Conservation (phyloP, 2,888 invertebrate species). For the Lottia gigantea region DNA sequence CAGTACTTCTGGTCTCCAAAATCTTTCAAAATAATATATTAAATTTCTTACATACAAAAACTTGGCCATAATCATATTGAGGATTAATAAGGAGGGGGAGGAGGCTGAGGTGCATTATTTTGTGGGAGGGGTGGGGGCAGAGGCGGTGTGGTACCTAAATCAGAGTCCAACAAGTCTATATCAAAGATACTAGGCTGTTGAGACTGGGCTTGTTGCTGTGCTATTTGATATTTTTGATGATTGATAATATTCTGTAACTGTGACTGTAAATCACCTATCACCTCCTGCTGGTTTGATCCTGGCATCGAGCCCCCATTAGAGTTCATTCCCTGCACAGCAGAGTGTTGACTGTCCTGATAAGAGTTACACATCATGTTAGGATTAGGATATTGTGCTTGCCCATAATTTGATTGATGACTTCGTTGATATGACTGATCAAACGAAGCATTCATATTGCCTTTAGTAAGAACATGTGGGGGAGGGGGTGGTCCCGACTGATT, state of each 20-base stretch:
- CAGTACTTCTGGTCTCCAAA: slow-evolving; percentile 8
- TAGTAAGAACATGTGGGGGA: slow-evolving; percentile 10
- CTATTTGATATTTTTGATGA: slow-evolving; percentile 21
- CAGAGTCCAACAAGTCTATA: neutral
- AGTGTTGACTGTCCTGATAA: neutral
- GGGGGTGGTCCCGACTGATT: slow-evolving; percentile 11
- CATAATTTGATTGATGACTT: neutral
- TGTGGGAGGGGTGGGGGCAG: slow-evolving; percentile 36
- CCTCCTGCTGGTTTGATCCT: slow-evolving; percentile 16
- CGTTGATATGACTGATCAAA: neutral
- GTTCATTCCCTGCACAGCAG: slow-evolving; percentile 8
- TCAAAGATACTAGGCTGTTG: slow-evolving; percentile 12
- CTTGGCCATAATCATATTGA: slow-evolving; percentile 10
- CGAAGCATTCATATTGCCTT: neutral
- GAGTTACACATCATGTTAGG: neutral
- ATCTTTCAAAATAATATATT: slow-evolving; percentile 20
- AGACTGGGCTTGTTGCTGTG: slow-evolving; percentile 14
- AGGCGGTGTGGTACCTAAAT: slow-evolving; percentile 27
- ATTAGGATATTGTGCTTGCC: neutral
- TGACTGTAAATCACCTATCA: slow-evolving; percentile 21
- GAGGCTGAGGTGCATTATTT: slow-evolving; percentile 32
- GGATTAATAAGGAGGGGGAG: slow-evolving; percentile 31
- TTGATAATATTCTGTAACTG: slow-evolving; percentile 29
- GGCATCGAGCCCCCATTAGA: slow-evolving; percentile 14
- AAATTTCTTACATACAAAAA: slow-evolving; percentile 7